Conservation (phyloP, 1,140 invertebrate genomes). For the Mercenaria mercenaria region DNA sequence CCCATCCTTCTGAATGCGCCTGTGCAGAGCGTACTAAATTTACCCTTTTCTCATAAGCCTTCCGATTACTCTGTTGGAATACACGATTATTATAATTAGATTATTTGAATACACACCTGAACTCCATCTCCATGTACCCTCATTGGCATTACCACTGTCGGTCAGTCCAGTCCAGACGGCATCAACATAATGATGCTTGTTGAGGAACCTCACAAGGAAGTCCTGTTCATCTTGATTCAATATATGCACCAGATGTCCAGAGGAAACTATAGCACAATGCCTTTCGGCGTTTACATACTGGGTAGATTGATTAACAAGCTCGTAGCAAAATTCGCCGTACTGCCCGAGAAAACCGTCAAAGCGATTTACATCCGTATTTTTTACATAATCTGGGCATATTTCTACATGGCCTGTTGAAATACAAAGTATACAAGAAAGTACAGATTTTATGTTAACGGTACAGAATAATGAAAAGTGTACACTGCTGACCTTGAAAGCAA, state of each 20-base stretch:
- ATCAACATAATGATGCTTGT: slow-evolving; percentile 21
- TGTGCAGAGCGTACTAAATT: no score
- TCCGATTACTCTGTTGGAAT: no score
- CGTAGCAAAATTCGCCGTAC: slow-evolving; percentile 55
- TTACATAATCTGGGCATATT: slow-evolving; percentile 42
- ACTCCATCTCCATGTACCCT: slow-evolving; percentile 38
- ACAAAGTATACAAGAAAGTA: no score
- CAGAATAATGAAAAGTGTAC: no score
- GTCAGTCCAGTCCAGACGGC: slow-evolving; percentile 44
- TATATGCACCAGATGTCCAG: slow-evolving; percentile 23
- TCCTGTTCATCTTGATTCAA: slow-evolving; percentile 28
- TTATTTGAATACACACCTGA: slow-evolving; percentile 39
- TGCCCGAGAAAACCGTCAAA: slow-evolving; percentile 52
- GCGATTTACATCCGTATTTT: slow-evolving; percentile 23
- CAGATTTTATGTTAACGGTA: no score
- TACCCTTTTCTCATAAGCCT: no score
- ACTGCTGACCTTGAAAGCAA: no score
- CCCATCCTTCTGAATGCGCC: no score
- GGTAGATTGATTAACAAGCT: slow-evolving; percentile 22
- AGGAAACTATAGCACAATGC: slow-evolving; percentile 1
- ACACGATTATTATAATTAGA: no score
- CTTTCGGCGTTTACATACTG: slow-evolving; percentile 51
- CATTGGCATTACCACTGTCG: slow-evolving; percentile 10
- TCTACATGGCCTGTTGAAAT: slow-evolving; percentile 32
- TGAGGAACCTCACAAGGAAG: slow-evolving; percentile 28